Conservation (phyloP, 2,797 vertebrate species). For the Acipenser transmontanus region DNA sequence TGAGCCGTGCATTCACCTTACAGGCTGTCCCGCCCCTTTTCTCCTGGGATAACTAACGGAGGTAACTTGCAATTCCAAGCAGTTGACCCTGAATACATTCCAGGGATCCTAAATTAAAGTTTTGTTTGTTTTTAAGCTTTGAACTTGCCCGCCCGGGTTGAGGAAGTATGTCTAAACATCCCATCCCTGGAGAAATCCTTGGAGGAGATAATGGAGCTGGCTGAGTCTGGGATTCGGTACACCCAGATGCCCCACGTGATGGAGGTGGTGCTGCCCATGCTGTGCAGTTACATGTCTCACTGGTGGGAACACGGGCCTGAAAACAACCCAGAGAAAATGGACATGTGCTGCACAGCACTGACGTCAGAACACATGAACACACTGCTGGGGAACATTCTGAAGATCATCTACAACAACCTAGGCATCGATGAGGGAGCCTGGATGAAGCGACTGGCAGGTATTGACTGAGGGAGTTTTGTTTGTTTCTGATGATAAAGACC, state of each 20-base stretch:
- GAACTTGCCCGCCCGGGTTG: conserved; percentile 69
- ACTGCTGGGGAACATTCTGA: conserved; percentile 86
- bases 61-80: no score
- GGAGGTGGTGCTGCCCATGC: conserved; percentile 84
- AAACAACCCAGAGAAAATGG: conserved; percentile 56
- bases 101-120: neutral
- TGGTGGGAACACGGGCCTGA: conserved; percentile 94
- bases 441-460: conserved; percentile 93
- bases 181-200: conserved; percentile 80
- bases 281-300: conserved; percentile 92
- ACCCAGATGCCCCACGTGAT: conserved; percentile 89
- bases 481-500: no score
- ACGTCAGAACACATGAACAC: conserved; percentile 90
- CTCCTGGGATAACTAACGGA: no score
- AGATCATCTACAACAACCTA: conserved; percentile 94
- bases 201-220: conserved; percentile 86
- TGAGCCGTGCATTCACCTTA: no score
- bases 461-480: neutral
- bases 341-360: conserved; percentile 80
- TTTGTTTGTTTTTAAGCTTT: conserved; percentile 47
- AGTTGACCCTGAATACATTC: neutral
- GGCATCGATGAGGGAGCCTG: conserved; percentile 91
- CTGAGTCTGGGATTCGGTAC: conserved; percentile 87
- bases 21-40: neutral
- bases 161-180: conserved; percentile 76